Evolutionary conservation across 2,113 vertebrate genomes (phyloP).

Genomic region (Cinclus cinclus): DNA sequence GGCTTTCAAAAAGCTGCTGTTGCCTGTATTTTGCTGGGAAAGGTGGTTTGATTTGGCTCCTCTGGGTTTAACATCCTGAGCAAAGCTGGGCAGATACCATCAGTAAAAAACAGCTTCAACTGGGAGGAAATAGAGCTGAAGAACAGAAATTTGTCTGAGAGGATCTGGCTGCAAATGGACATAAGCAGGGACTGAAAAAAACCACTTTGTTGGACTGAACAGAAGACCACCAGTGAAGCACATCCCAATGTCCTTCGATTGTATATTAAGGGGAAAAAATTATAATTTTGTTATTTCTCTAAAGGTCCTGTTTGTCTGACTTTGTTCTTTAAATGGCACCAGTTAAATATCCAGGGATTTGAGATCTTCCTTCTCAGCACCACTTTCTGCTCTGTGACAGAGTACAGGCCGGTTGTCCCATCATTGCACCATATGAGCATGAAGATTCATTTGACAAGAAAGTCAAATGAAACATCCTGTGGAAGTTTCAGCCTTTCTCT

Average conservation of each 20-base stretch:
- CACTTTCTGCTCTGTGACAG: background rate
- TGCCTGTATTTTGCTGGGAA: background rate
- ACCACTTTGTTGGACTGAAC: background rate
- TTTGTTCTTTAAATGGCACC: background rate
- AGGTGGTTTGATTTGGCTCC: background rate
- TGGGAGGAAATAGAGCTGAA: conserved; percentile 9
- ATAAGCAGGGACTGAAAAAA: background rate
- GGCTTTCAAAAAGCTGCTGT: conserved; percentile 13
- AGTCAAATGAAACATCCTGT: background rate
- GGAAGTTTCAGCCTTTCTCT: background rate
- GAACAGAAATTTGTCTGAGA: background rate
- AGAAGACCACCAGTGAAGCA: background rate
- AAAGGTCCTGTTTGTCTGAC: background rate
- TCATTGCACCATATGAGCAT: background rate
- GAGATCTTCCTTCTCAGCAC: background rate
- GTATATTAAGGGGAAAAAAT: fast-evolving
- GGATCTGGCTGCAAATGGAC: background rate
- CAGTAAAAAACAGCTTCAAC: background rate
- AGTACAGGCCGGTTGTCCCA: background rate
- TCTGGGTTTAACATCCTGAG: background rate
- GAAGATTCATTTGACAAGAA: background rate
- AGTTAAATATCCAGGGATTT: background rate
- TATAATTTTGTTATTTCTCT: background rate
- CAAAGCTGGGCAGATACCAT: background rate
- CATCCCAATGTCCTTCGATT: background rate